Evolutionary conservation across 2,888 invertebrate species (phyloP).

Genomic region (Ischnura elegans): DNA sequence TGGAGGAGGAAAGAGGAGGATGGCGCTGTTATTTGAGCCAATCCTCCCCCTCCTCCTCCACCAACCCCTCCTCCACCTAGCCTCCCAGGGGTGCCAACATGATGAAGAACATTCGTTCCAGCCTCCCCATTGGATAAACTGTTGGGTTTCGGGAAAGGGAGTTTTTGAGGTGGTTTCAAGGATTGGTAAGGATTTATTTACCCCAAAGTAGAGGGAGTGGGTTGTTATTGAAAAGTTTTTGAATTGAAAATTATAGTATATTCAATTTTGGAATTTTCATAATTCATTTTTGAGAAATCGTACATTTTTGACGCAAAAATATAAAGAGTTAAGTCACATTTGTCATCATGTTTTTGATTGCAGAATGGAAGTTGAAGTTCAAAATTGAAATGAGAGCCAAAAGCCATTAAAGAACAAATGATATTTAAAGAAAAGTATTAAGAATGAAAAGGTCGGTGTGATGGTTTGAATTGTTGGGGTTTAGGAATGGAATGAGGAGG

Average conservation of each 20-base stretch:
- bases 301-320: background rate
- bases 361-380: background rate
- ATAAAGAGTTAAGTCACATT: background rate
- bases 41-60: constrained; percentile 69
- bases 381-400: constrained; percentile 21
- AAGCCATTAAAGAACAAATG: constrained; percentile 5
- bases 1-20: constrained; percentile 85
- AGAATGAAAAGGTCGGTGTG: constrained; percentile 13
- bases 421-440: background rate
- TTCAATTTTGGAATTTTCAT: background rate
- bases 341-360: background rate
- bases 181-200: constrained; percentile 30
- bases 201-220: constrained; percentile 33
- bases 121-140: constrained; percentile 76
- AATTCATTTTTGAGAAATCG: background rate
- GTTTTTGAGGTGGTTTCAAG: background rate
- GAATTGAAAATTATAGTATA: background rate
- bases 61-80: constrained; percentile 69
- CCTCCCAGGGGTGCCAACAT: constrained; percentile 64
- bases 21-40: constrained; percentile 34
- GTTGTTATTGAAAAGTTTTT: background rate
- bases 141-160: background rate
- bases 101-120: constrained; percentile 69
- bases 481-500: background rate
- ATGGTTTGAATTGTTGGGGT: background rate